Percentiles rank a stretch among this genome's conserved stretches.
Evolutionary conservation across 1,140 invertebrate genomes (phyloP).

Genomic region (Ceratosolen solmsi): DNA sequence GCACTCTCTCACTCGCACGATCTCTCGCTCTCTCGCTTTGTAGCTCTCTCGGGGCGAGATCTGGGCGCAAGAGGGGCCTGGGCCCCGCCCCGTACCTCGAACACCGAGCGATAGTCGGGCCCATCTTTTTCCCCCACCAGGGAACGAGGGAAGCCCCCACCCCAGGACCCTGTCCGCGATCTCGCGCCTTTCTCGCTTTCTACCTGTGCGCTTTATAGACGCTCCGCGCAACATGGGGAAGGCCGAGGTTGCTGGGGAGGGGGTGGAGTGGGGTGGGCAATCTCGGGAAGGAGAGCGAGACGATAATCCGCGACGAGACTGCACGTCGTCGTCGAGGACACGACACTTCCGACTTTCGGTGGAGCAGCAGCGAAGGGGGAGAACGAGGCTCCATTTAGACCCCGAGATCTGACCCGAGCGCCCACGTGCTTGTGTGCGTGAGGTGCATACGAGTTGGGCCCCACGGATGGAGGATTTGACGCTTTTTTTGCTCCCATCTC

Average conservation of each 20-base stretch:
- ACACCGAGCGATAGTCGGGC: constrained; percentile 37
- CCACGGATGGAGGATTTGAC: constrained; percentile 5
- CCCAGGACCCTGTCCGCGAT: neutral
- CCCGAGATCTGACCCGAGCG: neutral
- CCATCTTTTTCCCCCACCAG: constrained; percentile 42
- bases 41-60: neutral
- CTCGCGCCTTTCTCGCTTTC: neutral
- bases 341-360: constrained; percentile 47
- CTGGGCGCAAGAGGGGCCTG: neutral
- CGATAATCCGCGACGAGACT: constrained; percentile 48
- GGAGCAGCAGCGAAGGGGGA: neutral
- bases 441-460: neutral
- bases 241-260: neutral
- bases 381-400: constrained; percentile 10
- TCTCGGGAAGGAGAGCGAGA: constrained; percentile 4
- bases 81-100: constrained; percentile 39
- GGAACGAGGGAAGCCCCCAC: neutral
- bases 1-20: neutral
- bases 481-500: constrained; percentile 3
- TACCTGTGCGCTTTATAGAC: neutral
- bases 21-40: too few relatives aligned
- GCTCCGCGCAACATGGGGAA: too few relatives aligned
- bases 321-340: constrained; percentile 42
- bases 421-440: neutral
- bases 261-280: neutral